These are phyloP conservation scores for Scaptomyza graminum DNA, from an alignment of 1,140 invertebrate species.

Conservation along the genomic window DNA sequence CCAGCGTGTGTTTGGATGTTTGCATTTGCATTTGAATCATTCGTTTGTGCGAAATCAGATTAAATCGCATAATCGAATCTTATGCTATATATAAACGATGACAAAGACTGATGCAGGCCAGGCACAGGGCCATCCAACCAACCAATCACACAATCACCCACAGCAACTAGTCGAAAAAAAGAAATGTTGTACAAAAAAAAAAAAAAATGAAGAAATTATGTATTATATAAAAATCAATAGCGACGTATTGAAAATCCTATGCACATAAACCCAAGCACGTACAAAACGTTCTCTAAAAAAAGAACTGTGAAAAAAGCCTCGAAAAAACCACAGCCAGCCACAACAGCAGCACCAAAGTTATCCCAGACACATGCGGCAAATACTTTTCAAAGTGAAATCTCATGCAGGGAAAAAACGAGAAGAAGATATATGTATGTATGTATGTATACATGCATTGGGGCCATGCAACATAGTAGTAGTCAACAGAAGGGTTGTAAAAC, in stretches of 20 bases:
- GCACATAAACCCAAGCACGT: conserved; percentile 76
- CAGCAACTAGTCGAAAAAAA: conserved; percentile 19
- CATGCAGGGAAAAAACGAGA: conserved; percentile 25
- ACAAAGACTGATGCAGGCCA: conserved; percentile 73
- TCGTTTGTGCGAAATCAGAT: conserved; percentile 82
- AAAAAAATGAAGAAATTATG: conserved; percentile 63
- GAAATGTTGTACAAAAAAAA: conserved; percentile 24
- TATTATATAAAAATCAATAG: conserved; percentile 81
- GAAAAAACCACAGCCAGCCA: conserved; percentile 55
- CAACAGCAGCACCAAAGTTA: conserved; percentile 67
- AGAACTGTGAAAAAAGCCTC: conserved; percentile 36
- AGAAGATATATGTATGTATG: conserved; percentile 13
- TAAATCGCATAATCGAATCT: conserved; percentile 82
- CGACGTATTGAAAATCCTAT: conserved; percentile 78
- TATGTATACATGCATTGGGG: conserved; percentile 1
- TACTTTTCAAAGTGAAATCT: conserved; percentile 80
- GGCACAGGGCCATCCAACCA: conserved; percentile 31
- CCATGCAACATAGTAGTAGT: conserved; percentile 25
- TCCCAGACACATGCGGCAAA: conserved; percentile 78
- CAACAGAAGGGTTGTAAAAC: conserved; percentile 39
- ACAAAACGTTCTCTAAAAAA: conserved; percentile 69
- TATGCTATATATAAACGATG: conserved; percentile 74
- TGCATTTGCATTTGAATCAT: conserved; percentile 81
- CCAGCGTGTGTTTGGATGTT: conserved; percentile 23
- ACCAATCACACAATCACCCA: conserved; percentile 37